A percentile compares a stretch with the other conserved stretches of the same genome.
Evolutionary conservation across 2,113 vertebrate species (phyloP).

Genomic region (Petroica traversi): DNA sequence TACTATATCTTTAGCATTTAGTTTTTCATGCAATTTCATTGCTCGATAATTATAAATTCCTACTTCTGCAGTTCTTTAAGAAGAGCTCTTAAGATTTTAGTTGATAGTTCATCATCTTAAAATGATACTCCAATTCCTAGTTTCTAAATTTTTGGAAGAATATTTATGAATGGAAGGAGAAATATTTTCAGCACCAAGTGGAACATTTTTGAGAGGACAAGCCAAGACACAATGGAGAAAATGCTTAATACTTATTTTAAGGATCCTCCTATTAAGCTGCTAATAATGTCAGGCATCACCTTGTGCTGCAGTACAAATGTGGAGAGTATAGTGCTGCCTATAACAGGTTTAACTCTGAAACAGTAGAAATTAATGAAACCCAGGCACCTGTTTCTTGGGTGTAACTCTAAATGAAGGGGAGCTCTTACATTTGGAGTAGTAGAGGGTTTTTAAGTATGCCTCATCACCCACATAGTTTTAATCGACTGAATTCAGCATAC

Average conservation of each 20-base stretch:
- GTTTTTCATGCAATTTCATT: not conserved
- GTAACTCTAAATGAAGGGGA: not conserved
- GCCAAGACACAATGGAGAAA: not conserved
- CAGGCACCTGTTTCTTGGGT: not conserved
- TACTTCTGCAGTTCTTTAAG: not conserved
- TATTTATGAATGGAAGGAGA: not conserved
- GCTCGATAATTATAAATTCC: not conserved
- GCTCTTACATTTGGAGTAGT: not conserved
- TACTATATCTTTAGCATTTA: not conserved
- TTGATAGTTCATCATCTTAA: not conserved
- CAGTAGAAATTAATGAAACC: not conserved
- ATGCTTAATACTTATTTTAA: not conserved
- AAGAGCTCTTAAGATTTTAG: not conserved
- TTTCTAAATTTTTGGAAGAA: not conserved
- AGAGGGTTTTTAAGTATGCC: not conserved
- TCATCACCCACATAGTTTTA: not conserved
- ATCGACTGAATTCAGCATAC: not conserved
- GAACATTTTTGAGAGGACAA: not conserved
- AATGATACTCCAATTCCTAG: not conserved
- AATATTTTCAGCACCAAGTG: not conserved
- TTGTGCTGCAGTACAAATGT: not conserved
- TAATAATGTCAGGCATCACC: not conserved
- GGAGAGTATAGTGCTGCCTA: not conserved
- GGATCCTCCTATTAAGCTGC: not conserved
- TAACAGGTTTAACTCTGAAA: not conserved